Evolutionary conservation across 2,113 vertebrate species (phyloP).

Genomic region (Halcyon malimbica): DNA sequence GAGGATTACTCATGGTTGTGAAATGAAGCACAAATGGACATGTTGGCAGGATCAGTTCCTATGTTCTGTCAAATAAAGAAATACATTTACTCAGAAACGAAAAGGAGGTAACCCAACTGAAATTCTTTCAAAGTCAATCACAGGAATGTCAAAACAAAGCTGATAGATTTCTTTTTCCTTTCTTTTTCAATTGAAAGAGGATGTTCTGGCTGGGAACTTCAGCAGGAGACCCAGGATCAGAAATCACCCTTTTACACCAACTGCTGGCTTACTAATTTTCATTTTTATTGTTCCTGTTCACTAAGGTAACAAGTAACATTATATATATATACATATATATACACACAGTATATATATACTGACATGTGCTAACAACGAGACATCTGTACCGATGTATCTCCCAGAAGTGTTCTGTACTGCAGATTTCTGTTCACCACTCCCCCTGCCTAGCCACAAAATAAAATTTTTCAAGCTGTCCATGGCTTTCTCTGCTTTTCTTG

Average conservation of each 20-base stretch:
- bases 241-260: background rate
- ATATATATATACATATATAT: background rate
- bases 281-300: background rate
- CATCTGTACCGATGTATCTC: background rate
- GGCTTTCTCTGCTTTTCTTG: background rate
- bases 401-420: background rate
- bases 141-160: background rate
- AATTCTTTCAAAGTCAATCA: background rate
- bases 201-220: background rate
- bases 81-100: background rate
- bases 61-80: background rate
- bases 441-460: background rate
- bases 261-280: background rate
- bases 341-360: accelerated
- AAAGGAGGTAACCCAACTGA: background rate
- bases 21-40: background rate
- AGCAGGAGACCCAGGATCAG: background rate
- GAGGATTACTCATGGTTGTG: background rate
- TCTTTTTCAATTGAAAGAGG: background rate
- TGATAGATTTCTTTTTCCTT: background rate
- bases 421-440: background rate
- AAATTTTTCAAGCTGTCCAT: background rate
- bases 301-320: background rate
- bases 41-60: background rate
- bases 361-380: background rate